A percentile compares a stretch with the other conserved stretches of the same genome.
These are phyloP conservation scores for Ichneumoninae sp. DNA, from an alignment of 2,888 invertebrate species.

Conservation along the genomic window DNA sequence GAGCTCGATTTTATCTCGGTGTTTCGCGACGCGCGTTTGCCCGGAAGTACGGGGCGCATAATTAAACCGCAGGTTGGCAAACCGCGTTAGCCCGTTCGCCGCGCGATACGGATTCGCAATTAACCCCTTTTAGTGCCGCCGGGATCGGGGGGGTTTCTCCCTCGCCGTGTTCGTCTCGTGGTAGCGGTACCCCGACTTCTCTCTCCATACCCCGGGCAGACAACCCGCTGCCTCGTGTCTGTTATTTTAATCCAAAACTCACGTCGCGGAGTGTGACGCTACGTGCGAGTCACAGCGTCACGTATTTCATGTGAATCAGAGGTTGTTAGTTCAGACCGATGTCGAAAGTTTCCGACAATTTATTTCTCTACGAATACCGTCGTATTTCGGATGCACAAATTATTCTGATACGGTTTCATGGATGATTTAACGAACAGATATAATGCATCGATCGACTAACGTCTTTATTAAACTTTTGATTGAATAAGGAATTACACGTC, in stretches of 20 bases:
- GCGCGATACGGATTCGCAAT: conserved; percentile 70
- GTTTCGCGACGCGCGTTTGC: conserved; percentile 55
- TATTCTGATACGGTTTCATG: neutral
- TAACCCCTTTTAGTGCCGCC: conserved; percentile 69
- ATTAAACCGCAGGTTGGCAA: conserved; percentile 71
- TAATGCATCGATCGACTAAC: neutral
- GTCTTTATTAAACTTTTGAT: neutral
- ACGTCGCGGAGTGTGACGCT: conserved; percentile 35
- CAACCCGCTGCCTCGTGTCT: conserved; percentile 32
- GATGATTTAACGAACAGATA: neutral
- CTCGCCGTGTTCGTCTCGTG: conserved; percentile 56
- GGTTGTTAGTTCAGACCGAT: neutral
- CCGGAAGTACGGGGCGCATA: conserved; percentile 65
- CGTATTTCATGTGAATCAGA: conserved; percentile 37
- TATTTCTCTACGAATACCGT: conserved; percentile 9
- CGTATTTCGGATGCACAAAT: neutral
- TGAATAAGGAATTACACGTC: neutral
- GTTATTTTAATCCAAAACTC: conserved; percentile 53
- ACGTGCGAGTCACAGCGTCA: conserved; percentile 38
- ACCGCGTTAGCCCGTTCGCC: conserved; percentile 70
- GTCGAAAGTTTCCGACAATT: conserved; percentile 3
- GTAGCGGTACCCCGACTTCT: conserved; percentile 26
- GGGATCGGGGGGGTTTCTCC: conserved; percentile 47
- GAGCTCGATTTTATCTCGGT: conserved; percentile 54
- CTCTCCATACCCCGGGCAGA: conserved; percentile 28